Conservation (phyloP, 2,888 invertebrate species). For the Sarcophaga carnaria region DNA sequence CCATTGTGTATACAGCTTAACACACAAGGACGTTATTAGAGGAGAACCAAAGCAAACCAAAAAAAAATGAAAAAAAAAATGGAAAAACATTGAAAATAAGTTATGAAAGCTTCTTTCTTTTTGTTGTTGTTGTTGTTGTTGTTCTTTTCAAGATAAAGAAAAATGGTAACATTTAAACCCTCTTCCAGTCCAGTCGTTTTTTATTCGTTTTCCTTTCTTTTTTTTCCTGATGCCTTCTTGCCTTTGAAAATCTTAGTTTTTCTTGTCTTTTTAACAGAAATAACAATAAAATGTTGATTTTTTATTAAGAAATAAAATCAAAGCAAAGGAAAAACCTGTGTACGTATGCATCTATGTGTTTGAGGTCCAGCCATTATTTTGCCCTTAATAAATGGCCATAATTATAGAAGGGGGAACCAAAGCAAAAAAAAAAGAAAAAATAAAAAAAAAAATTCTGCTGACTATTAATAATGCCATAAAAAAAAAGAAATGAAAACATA, state of each 20-base stretch:
- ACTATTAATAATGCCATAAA: not conserved
- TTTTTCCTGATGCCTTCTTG: not conserved
- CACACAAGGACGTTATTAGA: not conserved
- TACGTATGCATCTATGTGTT: no score
- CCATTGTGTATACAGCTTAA: not conserved
- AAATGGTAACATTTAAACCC: not conserved
- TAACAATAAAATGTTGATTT: not conserved
- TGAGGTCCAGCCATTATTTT: not conserved
- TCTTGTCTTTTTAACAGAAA: not conserved
- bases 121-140: not conserved
- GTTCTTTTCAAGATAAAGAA: not conserved
- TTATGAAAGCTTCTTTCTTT: not conserved
- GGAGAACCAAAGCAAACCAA: not conserved
- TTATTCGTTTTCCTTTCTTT: no score
- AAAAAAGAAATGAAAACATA: not conserved
- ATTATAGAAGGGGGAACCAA: not conserved
- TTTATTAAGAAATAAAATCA: not conserved
- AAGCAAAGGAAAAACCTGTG: no score
- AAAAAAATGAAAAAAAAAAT: not conserved
- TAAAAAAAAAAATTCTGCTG: not conserved
- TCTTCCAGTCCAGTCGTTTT: not conserved
- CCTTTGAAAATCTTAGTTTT: not conserved
- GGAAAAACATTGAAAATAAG: not conserved
- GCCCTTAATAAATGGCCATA: not conserved
- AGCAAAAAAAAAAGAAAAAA: not conserved